A percentile compares a stretch with the other conserved stretches of the same genome.
Conservation (phyloP, 2,113 vertebrate genomes). For the Cathartes aura region DNA sequence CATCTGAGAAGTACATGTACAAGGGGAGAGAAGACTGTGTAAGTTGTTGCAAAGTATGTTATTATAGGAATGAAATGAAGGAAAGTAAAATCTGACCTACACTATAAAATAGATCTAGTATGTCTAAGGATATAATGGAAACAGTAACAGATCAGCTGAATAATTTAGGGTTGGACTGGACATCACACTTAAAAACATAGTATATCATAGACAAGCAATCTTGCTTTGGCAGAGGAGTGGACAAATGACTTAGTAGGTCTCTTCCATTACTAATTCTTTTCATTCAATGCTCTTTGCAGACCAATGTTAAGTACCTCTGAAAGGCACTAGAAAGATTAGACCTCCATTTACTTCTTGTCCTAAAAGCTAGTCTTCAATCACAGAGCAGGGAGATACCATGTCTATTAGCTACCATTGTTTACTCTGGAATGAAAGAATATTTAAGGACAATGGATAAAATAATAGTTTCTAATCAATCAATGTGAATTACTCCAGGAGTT, state of each 20-base stretch:
- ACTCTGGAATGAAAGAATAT: neutral
- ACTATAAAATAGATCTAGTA: neutral
- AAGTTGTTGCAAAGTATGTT: neutral
- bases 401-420: slow-evolving; percentile 12
- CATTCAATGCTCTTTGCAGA: neutral
- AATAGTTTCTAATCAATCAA: slow-evolving; percentile 44
- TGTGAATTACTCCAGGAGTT: slow-evolving; percentile 14
- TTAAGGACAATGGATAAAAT: slow-evolving; percentile 29
- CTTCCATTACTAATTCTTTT: slow-evolving; percentile 36
- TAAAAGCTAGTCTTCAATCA: slow-evolving; percentile 49
- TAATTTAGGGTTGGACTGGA: neutral
- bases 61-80: neutral
- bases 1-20: neutral
- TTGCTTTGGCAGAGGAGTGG: neutral
- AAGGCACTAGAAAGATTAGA: slow-evolving; percentile 34
- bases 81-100: neutral
- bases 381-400: neutral
- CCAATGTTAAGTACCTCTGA: slow-evolving; percentile 45
- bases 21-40: neutral
- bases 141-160: neutral
- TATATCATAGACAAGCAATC: neutral
- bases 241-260: slow-evolving; percentile 8
- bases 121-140: neutral
- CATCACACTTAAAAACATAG: neutral
- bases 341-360: slow-evolving; percentile 37